These are phyloP conservation scores for Thripadectes ignobilis DNA, from an alignment of 2,797 vertebrate species.

Conservation along the genomic window DNA sequence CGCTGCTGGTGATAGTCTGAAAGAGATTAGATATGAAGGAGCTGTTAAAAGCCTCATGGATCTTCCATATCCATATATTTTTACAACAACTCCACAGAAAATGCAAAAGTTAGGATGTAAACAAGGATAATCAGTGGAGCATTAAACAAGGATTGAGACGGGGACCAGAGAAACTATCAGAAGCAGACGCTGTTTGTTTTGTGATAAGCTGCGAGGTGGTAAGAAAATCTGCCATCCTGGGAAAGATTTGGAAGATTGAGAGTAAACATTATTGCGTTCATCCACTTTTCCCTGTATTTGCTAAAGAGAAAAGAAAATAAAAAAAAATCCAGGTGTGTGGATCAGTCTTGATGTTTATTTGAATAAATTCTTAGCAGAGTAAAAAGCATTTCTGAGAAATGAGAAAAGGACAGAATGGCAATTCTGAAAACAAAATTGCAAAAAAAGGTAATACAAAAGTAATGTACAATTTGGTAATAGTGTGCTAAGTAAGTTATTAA, in stretches of 20 bases:
- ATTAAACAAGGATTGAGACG: not conserved
- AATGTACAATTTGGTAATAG: conserved; percentile 32
- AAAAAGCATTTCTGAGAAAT: conserved; percentile 36
- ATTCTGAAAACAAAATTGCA: conserved; percentile 62
- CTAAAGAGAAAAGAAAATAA: not conserved
- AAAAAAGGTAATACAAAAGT: conserved; percentile 52
- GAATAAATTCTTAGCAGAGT: conserved; percentile 7
- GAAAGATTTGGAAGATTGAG: not conserved
- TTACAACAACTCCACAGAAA: not conserved
- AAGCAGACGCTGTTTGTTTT: not conserved
- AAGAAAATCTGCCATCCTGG: not conserved
- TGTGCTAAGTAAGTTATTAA: conserved; percentile 65
- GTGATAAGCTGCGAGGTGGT: not conserved
- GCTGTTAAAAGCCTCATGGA: not conserved
- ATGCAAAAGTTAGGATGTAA: not conserved
- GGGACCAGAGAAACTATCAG: not conserved
- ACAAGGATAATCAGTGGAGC: not conserved
- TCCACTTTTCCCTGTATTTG: not conserved
- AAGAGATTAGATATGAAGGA: not conserved
- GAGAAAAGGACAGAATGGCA: conserved; percentile 31
- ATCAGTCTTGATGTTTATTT: not conserved
- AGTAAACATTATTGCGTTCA: not conserved
- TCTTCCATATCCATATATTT: not conserved
- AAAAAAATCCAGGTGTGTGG: not conserved
- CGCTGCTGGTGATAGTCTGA: not conserved